phyloP scores from a whole-genome alignment of 1,140 invertebrate species.

The Copidosoma floridanum region DNA sequence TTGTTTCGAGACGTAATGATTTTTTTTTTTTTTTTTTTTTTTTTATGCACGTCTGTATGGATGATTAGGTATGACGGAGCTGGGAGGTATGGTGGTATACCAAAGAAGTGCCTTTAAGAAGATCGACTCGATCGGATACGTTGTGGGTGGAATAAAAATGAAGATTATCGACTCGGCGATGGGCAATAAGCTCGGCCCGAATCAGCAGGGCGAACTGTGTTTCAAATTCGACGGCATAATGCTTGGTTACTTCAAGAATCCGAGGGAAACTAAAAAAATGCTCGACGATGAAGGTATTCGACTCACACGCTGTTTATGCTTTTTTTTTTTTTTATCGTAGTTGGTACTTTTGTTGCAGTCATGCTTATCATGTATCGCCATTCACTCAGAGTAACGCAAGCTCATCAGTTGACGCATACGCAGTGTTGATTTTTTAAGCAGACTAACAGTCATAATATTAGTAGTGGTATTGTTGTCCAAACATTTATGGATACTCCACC shows the following conservation, averaged over 20 bases:
- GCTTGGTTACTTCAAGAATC: constrained; percentile 12
- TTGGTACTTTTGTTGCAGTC: background rate
- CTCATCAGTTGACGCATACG: too few species aligned
- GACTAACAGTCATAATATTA: too few species aligned
- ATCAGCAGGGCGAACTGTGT: background rate
- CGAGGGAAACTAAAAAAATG: background rate
- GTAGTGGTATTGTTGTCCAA: too few species aligned
- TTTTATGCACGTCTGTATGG: background rate
- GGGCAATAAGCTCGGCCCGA: background rate
- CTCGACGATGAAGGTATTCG: constrained; percentile 11
- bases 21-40: background rate
- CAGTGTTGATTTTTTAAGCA: too few species aligned
- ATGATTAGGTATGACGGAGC: constrained; percentile 7
- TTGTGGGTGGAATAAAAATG: background rate
- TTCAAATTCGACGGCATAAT: background rate
- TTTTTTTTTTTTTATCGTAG: background rate
- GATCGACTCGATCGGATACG: background rate
- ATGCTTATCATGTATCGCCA: background rate
- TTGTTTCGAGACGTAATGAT: background rate
- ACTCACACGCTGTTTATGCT: too few species aligned
- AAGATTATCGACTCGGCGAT: background rate
- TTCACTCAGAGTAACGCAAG: too few species aligned
- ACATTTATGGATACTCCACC: too few species aligned
- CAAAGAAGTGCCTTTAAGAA: background rate
- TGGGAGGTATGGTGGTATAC: background rate